Evolutionary conservation across 2,888 invertebrate species (phyloP).

Genomic region (Muscina levida): DNA sequence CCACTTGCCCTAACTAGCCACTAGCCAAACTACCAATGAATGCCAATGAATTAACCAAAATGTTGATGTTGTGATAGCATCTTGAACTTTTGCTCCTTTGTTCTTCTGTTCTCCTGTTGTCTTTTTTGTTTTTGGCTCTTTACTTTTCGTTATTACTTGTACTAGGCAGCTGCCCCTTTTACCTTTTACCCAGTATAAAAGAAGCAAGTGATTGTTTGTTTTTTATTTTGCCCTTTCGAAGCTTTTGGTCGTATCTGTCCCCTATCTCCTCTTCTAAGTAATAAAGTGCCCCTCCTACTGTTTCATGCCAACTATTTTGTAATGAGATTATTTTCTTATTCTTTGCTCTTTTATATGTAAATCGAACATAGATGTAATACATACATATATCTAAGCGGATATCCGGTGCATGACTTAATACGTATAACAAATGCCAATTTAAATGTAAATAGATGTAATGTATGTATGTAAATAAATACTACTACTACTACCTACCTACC

Average conservation of each 20-base stretch:
- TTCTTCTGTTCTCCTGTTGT: constrained; percentile 26
- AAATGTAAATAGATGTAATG: constrained; percentile 36
- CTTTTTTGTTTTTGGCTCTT: too few relatives aligned
- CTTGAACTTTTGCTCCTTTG: constrained; percentile 43
- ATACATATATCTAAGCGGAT: constrained; percentile 17
- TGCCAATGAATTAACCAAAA: constrained; percentile 24
- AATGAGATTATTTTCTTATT: constrained; percentile 28
- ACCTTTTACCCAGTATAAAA: not conserved
- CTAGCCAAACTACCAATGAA: constrained; percentile 38
- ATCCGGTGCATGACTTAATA: constrained; percentile 52
- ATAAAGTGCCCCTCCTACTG: constrained; percentile 29
- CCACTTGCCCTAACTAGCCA: constrained; percentile 17
- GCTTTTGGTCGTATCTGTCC: constrained; percentile 38
- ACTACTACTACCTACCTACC: not conserved
- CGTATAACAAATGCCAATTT: constrained; percentile 17
- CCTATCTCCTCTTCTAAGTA: constrained; percentile 29
- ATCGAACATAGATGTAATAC: constrained; percentile 10
- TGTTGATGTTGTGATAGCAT: constrained; percentile 62
- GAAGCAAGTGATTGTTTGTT: not conserved
- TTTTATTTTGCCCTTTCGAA: constrained; percentile 35
- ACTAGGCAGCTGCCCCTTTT: not conserved
- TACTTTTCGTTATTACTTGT: constrained; percentile 1
- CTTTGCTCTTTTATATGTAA: constrained; percentile 34
- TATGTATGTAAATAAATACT: constrained; percentile 55
- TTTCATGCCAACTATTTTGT: constrained; percentile 41